A percentile compares a stretch with the other conserved stretches of the same genome.
Evolutionary conservation across 1,140 invertebrate genomes (phyloP).

Genomic region (Tachypleus tridentatus): DNA sequence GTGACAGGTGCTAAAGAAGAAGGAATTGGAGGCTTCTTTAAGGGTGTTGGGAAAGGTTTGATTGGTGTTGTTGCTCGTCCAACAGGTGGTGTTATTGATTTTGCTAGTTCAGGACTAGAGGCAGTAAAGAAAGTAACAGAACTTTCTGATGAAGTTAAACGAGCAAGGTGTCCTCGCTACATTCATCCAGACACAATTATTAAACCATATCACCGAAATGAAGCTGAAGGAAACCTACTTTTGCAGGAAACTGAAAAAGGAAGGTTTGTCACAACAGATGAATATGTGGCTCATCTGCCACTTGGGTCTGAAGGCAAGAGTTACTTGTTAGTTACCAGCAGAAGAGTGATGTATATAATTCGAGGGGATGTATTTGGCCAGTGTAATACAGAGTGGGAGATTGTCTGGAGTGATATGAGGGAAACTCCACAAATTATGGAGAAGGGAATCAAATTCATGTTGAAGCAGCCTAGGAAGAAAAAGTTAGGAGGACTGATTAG

Average conservation of each 20-base stretch:
- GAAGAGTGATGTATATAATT: conserved; percentile 34
- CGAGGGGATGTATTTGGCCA: conserved; percentile 37
- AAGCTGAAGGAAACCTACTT: conserved; percentile 71
- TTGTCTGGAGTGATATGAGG: conserved; percentile 47
- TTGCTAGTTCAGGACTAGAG: conserved; percentile 89
- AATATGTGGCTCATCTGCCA: conserved; percentile 64
- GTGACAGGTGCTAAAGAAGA: conserved; percentile 84
- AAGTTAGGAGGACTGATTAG: no score
- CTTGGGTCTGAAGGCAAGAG: conserved; percentile 25
- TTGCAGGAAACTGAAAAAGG: conserved; percentile 68
- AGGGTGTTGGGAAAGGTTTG: conserved; percentile 89
- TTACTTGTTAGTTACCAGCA: conserved; percentile 17
- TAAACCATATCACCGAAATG: conserved; percentile 63
- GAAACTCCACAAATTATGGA: conserved; percentile 40
- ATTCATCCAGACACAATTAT: conserved; percentile 71
- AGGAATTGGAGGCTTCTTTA: conserved; percentile 92
- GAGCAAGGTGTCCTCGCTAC: conserved; percentile 69
- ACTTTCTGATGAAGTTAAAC: conserved; percentile 55
- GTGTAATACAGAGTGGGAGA: conserved; percentile 44
- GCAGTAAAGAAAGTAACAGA: conserved; percentile 76
- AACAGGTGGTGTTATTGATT: conserved; percentile 91
- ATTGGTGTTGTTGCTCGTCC: conserved; percentile 88
- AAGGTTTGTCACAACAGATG: conserved; percentile 72
- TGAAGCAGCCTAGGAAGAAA: conserved; percentile 22
- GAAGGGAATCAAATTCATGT: conserved; percentile 37